phyloP scores from a whole-genome alignment of 1,140 invertebrate genomes.

The Melitaea cinxia region DNA sequence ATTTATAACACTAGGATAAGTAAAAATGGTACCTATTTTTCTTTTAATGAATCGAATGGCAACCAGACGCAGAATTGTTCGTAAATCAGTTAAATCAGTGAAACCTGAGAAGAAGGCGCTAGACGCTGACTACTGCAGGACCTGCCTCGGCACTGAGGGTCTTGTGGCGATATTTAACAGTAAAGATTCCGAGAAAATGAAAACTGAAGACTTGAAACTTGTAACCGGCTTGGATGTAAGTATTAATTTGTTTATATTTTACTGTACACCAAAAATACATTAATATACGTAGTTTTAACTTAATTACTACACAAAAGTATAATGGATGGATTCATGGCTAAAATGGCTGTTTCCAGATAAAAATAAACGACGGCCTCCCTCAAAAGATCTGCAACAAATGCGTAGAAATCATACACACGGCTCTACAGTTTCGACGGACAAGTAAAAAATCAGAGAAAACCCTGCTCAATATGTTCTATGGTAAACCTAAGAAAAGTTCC shows the following conservation, averaged over 20 bases:
- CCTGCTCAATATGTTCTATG: slow-evolving; percentile 41
- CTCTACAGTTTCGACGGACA: slow-evolving; percentile 52
- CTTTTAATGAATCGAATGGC: slow-evolving; percentile 49
- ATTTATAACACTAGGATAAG: not conserved
- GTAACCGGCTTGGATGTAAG: slow-evolving; percentile 59
- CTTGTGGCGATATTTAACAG: slow-evolving; percentile 52
- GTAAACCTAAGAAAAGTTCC: slow-evolving; percentile 42
- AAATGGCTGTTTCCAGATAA: slow-evolving; percentile 49
- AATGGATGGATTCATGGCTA: not conserved
- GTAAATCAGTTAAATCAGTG: slow-evolving; percentile 27
- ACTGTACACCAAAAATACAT: too few species aligned
- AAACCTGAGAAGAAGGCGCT: slow-evolving; percentile 35
- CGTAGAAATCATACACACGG: slow-evolving; percentile 41
- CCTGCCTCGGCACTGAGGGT: slow-evolving; percentile 53
- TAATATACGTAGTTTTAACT: too few species aligned
- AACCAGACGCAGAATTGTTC: slow-evolving; percentile 31
- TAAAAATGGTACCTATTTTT: slow-evolving; percentile 51
- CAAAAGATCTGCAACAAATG: slow-evolving; percentile 61
- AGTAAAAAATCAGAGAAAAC: slow-evolving; percentile 55
- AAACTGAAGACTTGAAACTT: slow-evolving; percentile 49
- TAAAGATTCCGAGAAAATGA: slow-evolving; percentile 50
- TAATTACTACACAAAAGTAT: too few species aligned
- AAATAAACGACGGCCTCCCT: slow-evolving; percentile 58
- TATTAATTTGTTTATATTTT: not conserved
- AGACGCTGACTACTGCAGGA: slow-evolving; percentile 49